These are phyloP conservation scores for Macrobrachium rosenbergii DNA, from an alignment of 1,140 invertebrate genomes.

Conservation along the genomic window DNA sequence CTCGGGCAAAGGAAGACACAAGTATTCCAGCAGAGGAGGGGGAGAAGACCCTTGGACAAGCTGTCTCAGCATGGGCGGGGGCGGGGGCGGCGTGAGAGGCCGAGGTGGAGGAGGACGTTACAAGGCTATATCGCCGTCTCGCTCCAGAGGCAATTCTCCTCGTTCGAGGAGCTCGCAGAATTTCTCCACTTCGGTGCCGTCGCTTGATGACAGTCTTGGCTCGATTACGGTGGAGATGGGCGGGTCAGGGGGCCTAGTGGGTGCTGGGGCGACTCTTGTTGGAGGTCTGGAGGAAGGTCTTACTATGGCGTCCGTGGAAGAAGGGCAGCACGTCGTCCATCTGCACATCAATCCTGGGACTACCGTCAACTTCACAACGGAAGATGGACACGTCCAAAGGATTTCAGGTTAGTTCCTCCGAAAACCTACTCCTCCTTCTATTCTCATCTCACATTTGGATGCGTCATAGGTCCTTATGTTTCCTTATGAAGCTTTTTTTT, in stretches of 20 bases:
- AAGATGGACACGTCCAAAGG: slow-evolving; percentile 48
- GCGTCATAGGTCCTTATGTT: too few relatives aligned
- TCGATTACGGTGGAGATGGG: slow-evolving; percentile 51
- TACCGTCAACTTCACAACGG: slow-evolving; percentile 55
- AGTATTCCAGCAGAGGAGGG: not conserved
- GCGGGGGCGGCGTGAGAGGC: not conserved
- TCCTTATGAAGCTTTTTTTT: too few relatives aligned
- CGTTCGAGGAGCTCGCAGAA: not conserved
- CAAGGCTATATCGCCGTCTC: slow-evolving; percentile 35
- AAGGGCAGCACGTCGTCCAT: slow-evolving; percentile 48
- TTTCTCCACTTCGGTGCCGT: slow-evolving; percentile 4
- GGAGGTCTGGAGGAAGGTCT: slow-evolving; percentile 8
- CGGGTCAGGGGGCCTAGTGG: slow-evolving; percentile 26
- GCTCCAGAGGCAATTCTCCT: not conserved
- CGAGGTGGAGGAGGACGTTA: slow-evolving; percentile 18
- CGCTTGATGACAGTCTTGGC: not conserved
- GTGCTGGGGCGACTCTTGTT: slow-evolving; percentile 2
- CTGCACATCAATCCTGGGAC: slow-evolving; percentile 53
- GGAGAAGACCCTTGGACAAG: slow-evolving; percentile 42
- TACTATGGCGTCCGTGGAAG: not conserved
- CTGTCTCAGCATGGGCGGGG: slow-evolving; percentile 30
- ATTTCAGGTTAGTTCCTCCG: slow-evolving; percentile 41
- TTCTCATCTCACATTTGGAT: not conserved
- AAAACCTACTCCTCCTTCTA: not conserved
- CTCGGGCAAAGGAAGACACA: slow-evolving; percentile 28